Evolutionary conservation across 1,140 invertebrate genomes (phyloP).

Genomic region (Brachystomella parvula): DNA sequence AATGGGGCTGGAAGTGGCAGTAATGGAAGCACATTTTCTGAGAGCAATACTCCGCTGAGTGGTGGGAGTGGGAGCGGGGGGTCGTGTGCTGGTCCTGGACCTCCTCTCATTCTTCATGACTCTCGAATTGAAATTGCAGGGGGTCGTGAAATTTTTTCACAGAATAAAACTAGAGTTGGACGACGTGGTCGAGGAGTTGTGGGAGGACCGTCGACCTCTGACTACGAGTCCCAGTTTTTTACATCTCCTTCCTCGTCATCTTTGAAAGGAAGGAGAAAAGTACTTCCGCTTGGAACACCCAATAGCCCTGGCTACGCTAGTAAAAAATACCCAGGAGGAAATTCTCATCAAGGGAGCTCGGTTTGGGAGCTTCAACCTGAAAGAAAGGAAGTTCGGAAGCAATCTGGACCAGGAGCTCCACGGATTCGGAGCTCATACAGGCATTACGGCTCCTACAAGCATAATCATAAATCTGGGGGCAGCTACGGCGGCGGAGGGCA

Average conservation of each 20-base stretch:
- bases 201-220: conserved; percentile 43
- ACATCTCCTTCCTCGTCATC: background rate
- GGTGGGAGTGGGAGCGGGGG: conserved; percentile 11
- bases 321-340: background rate
- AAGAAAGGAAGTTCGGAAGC: background rate
- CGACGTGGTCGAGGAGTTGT: conserved; percentile 47
- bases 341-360: background rate
- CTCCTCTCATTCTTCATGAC: conserved; percentile 39
- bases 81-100: background rate
- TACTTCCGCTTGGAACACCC: background rate
- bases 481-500: conserved; percentile 42
- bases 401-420: background rate
- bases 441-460: conserved; percentile 7
- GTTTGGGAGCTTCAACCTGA: conserved; percentile 2
- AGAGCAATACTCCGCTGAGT: background rate
- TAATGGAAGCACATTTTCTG: conserved; percentile 10
- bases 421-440: background rate
- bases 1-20: conserved; percentile 33
- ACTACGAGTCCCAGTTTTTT: background rate
- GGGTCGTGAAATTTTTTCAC: conserved; percentile 73
- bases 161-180: conserved; percentile 66
- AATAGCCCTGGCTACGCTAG: background rate
- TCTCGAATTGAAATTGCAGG: conserved; percentile 72
- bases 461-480: conserved; percentile 39
- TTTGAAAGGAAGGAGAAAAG: background rate